Evolutionary conservation across 2,113 vertebrate genomes (phyloP), one percentile per base, ranked within the genome.

Genomic region (Lota lota): DNA sequence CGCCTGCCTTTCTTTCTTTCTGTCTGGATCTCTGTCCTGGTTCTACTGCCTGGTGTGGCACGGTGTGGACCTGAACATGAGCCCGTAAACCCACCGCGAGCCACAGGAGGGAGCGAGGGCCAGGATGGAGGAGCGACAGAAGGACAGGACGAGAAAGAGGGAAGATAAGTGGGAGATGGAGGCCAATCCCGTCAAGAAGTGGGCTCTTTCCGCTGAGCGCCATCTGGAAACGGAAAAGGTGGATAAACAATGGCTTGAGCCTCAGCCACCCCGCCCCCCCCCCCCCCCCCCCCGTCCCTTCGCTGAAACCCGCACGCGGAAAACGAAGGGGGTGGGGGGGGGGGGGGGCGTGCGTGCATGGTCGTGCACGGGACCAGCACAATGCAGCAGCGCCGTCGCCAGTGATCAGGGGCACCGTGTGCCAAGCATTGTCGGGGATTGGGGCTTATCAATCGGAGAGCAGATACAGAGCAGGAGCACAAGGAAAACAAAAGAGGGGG

Each of bases 391-490:
- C 67, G 11, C 76, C 58, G 21, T 73, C 69, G 21, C 79, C 78
- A 79, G 81, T 67, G 70, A 84, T 88, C 74, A 78, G 18, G 73
- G n/a, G 71, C 24, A 65, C 58, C 0, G 67, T 24, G 15, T 61
- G 85, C 87, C 85, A 89, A 80, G 83, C 85, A 88, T 88, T 90
- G 90, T 90, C 88, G 86, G 80, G 85, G 86, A 90, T 86, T 90
- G 81, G 70, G 83, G 85, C 89, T 92, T 92, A 92, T 92, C 91
- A 93, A 91, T 90, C 81, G 77, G 68, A 78, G 76, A 82, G 90
- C 89, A 92, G 90, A 92, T 91, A 83, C 86, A 76, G 85, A 88
- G 83, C 66, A 79, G 77, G 88, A 80, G 83, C 74, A 60, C 68
- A 73, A 84, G 76, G 76, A 80, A 77, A 88, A 90, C 86, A 88